These are phyloP conservation scores for Nomada hirtipes DNA, from an alignment of 2,888 invertebrate genomes.

Conservation along the genomic window DNA sequence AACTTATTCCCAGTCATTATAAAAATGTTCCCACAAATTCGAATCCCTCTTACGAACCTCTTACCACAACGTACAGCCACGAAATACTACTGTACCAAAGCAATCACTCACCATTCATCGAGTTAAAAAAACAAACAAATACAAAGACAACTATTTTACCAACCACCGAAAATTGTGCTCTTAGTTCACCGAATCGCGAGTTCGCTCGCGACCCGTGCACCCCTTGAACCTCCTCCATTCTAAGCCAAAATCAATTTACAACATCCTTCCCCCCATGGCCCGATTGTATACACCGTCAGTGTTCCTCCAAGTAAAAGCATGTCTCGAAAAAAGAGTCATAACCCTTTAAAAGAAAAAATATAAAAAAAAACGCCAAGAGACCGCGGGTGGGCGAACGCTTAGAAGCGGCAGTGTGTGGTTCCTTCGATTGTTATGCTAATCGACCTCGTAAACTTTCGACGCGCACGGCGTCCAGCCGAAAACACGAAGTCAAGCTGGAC, in stretches of 20 bases:
- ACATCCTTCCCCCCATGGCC: no score
- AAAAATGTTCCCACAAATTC: no score
- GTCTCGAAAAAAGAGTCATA: not conserved
- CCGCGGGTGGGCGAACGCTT: slow-evolving; percentile 47
- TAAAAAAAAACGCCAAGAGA: slow-evolving; percentile 7
- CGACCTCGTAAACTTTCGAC: slow-evolving; percentile 53
- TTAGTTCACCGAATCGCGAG: no score
- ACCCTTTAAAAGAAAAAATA: not conserved
- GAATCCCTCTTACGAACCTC: no score
- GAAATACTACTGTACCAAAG: no score
- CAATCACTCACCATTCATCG: not conserved
- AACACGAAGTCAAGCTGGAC: slow-evolving; percentile 27
- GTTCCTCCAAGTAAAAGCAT: slow-evolving; percentile 11
- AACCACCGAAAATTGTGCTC: no score
- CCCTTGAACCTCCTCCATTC: not conserved
- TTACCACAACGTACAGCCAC: no score
- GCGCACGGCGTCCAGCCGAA: slow-evolving; percentile 33
- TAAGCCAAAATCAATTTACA: slow-evolving; percentile 7
- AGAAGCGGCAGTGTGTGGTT: slow-evolving; percentile 24
- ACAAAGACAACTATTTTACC: not conserved
- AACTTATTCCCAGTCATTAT: no score
- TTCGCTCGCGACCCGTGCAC: not conserved
- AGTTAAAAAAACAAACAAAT: not conserved
- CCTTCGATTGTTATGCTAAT: slow-evolving; percentile 57
- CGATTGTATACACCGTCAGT: not conserved